Evolutionary conservation across 2,113 vertebrate genomes (phyloP), one percentile per base, ranked within the genome.

Genomic region (Pedionomus torquatus): DNA sequence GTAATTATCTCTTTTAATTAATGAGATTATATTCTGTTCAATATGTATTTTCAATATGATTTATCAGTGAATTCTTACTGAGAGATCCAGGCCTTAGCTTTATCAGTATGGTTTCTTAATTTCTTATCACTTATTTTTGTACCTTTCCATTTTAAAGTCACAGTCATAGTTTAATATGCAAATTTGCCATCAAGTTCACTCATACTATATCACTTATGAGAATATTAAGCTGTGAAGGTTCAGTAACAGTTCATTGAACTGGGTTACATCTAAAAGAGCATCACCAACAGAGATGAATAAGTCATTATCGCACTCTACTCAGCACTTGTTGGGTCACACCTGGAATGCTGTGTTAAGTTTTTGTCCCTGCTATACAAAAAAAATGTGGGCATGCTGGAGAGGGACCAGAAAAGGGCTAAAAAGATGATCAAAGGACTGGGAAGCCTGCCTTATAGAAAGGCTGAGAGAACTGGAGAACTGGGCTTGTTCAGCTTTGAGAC

Each of bases 1-100:
- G 41, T 43, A 89, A 95, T 94, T 96, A 94, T 91, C 79, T 58
- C 63, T 86, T 74, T 76, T 57, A 48, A 41, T 66, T 96, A 97
- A 84, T 68, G n/a, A 89, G 87, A 97, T 89, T 96, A 82, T 94
- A 52, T 87, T 55, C 6, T 76, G 39, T 75, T 39, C 90, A 69
- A 13, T 61, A 87, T 31, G 24, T 61, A 37, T 85, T 86, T 95
- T 92, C 35, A 57, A 48, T 83, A 44, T 78, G 61, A 72, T 69
- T 95, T 64, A 51, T 18, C 14, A 37, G 28, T 10, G 26, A 90
- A 58, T 89, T 60, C 74, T 64, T 55, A n/a, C 21, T 48, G 55
- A 78, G 58, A 60, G 23, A 87, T 90, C 33, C 55, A 58, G 57
- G 51, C 18, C 44, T 89, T 35, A 33, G n/a, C 20, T 94, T 83